These are phyloP conservation scores for Salvator merianae DNA, from an alignment of 2,113 vertebrate genomes.

Conservation along the genomic window DNA sequence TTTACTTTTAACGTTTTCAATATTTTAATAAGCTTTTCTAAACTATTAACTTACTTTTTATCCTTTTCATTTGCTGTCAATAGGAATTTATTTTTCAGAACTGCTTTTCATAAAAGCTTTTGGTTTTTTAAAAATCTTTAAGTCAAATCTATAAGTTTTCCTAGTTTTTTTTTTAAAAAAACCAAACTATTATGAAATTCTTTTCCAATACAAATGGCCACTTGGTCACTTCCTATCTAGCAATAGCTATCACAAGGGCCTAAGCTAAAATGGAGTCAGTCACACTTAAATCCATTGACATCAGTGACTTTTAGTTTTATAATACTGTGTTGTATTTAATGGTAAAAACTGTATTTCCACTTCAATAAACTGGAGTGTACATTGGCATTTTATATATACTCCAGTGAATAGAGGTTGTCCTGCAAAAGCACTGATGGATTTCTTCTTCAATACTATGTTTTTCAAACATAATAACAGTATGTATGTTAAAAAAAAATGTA, in stretches of 20 bases:
- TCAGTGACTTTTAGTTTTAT: background rate
- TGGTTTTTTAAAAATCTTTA: background rate
- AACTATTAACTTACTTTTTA: background rate
- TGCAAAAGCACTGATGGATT: background rate
- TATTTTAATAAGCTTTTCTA: background rate
- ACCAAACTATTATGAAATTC: background rate
- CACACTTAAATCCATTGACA: background rate
- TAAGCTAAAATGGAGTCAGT: background rate
- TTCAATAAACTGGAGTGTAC: background rate
- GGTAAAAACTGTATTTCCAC: background rate
- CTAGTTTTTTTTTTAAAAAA: background rate
- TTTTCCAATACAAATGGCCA: background rate
- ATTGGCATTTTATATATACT: background rate
- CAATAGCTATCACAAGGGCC: background rate
- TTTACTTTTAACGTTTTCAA: background rate
- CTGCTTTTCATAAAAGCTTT: background rate
- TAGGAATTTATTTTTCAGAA: background rate
- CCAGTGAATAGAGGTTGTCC: background rate
- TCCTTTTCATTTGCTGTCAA: background rate
- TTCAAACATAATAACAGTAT: slow-evolving; percentile 20
- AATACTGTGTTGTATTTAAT: background rate
- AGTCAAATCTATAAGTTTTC: background rate
- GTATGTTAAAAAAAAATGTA: too few relatives aligned
- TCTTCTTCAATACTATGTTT: slow-evolving; percentile 25
- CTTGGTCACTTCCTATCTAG: background rate